Percentiles rank a stretch among this genome's conserved stretches.
Evolutionary conservation across 2,797 vertebrate species (phyloP).

Genomic region (Phrynocephalus vlangalii): DNA sequence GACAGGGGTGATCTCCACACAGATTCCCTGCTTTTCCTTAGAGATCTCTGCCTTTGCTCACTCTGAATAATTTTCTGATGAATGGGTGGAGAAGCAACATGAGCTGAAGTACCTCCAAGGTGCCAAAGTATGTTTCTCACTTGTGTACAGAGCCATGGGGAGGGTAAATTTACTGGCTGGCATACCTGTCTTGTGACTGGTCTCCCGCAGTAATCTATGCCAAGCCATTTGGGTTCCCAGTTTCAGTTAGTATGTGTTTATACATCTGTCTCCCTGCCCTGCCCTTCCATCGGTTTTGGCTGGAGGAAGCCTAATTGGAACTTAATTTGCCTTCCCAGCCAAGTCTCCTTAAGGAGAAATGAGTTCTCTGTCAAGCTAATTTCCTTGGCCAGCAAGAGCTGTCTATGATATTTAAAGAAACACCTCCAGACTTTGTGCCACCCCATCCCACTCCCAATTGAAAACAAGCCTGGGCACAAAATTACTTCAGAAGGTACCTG

Average conservation of each 20-base stretch:
- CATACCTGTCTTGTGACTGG: neutral
- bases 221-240: neutral
- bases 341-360: constrained; percentile 2
- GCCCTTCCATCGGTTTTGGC: neutral
- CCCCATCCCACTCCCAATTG: neutral
- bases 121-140: neutral
- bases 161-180: neutral
- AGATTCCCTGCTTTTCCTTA: too few species aligned
- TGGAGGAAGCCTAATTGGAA: constrained; percentile 30
- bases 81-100: neutral
- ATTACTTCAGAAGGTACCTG: neutral
- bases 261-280: neutral
- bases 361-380: constrained; percentile 49
- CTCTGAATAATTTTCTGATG: too few species aligned
- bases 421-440: neutral
- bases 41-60: too few species aligned
- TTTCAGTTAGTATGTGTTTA: neutral
- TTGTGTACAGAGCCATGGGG: neutral
- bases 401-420: rapidly evolving
- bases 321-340: constrained; percentile 24
- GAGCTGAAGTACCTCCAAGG: neutral
- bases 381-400: constrained; percentile 55
- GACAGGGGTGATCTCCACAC: too few species aligned
- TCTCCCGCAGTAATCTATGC: neutral
- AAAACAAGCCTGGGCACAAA: neutral